phyloP scores from a whole-genome alignment of 2,888 invertebrate genomes.

The Omphaloscelis lunosa region DNA sequence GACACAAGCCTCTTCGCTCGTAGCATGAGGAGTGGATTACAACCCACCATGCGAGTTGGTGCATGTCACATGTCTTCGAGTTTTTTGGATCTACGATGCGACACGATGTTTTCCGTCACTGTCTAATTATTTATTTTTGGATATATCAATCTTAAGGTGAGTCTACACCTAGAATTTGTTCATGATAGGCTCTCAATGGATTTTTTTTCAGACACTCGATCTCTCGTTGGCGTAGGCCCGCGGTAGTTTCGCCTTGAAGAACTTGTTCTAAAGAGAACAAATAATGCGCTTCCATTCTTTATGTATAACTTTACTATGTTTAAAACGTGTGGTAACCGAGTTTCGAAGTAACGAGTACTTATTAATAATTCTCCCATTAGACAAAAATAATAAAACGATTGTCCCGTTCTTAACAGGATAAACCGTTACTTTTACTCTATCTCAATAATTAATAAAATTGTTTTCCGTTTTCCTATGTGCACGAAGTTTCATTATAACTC shows the following conservation, averaged over 20 bases:
- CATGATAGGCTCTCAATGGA: not conserved
- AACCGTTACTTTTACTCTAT: not conserved
- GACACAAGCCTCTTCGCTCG: not conserved
- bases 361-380: not conserved
- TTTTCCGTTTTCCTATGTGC: not conserved
- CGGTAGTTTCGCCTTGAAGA: not conserved
- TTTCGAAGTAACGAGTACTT: not conserved
- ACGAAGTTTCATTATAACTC: not conserved
- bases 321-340: too few species aligned
- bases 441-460: not conserved
- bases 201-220: not conserved
- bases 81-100: too few species aligned
- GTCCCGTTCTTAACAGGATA: constrained; percentile 3
- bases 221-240: not conserved
- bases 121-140: not conserved
- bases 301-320: not conserved
- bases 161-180: not conserved
- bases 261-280: not conserved
- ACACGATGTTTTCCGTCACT: not conserved
- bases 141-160: not conserved
- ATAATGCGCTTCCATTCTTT: not conserved
- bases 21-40: too few species aligned
- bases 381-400: not conserved
- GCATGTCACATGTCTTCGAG: too few species aligned
- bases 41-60: too few species aligned